A percentile compares a stretch with the other conserved stretches of the same genome.
Conservation (phyloP, 2,797 vertebrate species). For the Cuculus canorus region DNA sequence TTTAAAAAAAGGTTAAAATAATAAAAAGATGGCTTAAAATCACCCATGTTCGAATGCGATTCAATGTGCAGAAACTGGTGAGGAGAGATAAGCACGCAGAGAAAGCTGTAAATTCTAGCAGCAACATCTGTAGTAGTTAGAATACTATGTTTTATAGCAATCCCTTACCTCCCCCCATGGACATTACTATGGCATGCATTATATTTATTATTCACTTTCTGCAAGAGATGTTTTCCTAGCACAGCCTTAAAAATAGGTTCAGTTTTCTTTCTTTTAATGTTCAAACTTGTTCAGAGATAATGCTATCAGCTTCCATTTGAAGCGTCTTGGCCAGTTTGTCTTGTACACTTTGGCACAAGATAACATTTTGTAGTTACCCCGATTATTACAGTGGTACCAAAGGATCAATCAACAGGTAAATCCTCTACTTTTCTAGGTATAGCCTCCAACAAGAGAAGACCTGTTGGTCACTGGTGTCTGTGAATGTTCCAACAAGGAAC, state of each 20-base stretch:
- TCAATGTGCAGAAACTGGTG: constrained; percentile 72
- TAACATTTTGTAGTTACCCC: neutral
- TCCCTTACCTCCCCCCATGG: constrained; percentile 62
- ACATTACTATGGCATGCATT: constrained; percentile 48
- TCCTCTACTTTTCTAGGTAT: neutral
- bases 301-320: neutral
- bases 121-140: constrained; percentile 77
- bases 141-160: constrained; percentile 73
- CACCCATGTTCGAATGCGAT: constrained; percentile 65
- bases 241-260: constrained; percentile 60
- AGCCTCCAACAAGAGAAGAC: neutral
- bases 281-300: constrained; percentile 43
- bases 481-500: neutral
- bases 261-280: constrained; percentile 43
- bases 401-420: neutral
- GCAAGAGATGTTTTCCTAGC: constrained; percentile 68
- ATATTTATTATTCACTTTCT: constrained; percentile 73
- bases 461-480: neutral
- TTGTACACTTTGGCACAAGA: neutral
- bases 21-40: constrained; percentile 72
- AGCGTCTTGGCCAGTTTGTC: neutral
- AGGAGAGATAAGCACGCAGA: constrained; percentile 72
- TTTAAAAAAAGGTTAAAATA: constrained; percentile 60
- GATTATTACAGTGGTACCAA: neutral
- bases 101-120: constrained; percentile 73